phyloP scores from a whole-genome alignment of 1,140 invertebrate species.

The Formica exsecta region DNA sequence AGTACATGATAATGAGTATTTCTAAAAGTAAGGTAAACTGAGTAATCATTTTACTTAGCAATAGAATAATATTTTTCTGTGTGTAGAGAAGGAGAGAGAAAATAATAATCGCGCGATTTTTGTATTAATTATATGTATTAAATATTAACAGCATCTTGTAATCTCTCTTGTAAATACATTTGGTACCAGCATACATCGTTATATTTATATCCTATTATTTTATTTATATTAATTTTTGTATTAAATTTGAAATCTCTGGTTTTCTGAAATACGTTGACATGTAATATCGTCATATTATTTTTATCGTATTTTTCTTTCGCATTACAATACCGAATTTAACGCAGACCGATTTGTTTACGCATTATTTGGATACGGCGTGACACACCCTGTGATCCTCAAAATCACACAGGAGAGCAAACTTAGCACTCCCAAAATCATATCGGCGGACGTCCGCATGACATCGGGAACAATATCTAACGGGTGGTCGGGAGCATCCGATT shows the following conservation, averaged over 20 bases:
- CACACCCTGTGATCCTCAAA: conserved; percentile 19
- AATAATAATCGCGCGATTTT: neutral
- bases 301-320: neutral
- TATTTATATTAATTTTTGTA: no score
- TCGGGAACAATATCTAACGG: conserved; percentile 9
- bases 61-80: no score
- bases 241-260: neutral
- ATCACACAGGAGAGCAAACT: conserved; percentile 26
- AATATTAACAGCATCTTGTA: no score
- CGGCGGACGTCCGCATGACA: conserved; percentile 41
- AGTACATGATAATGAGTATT: no score
- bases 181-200: no score
- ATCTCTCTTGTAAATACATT: no score
- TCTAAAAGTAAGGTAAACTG: no score
- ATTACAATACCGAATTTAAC: neutral
- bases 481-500: conserved; percentile 38
- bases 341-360: neutral
- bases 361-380: neutral
- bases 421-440: conserved; percentile 26
- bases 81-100: neutral
- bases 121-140: neutral
- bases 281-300: neutral
- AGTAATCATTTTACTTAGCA: no score
- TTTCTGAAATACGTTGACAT: neutral
- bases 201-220: no score